phyloP scores from a whole-genome alignment of 1,140 invertebrate genomes.

The Argopecten irradians region DNA sequence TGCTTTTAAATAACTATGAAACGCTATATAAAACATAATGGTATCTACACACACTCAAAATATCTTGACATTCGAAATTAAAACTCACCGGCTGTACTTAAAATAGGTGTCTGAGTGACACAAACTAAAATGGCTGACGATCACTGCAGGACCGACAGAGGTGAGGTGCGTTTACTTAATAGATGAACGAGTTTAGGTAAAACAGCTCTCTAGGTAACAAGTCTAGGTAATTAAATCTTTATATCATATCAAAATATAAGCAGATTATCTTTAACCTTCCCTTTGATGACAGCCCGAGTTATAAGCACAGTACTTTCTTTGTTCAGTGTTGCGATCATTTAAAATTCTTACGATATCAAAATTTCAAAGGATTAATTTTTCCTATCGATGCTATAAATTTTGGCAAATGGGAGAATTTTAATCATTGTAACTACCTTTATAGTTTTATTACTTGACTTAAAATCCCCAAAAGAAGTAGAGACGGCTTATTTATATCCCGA shows the following conservation, averaged over 20 bases:
- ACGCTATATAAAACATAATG: too few relatives aligned
- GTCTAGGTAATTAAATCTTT: slow-evolving; percentile 4
- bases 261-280: background rate
- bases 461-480: background rate
- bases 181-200: background rate
- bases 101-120: background rate
- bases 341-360: background rate
- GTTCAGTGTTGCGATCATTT: slow-evolving; percentile 21
- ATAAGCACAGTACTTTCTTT: background rate
- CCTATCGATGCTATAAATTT: background rate
- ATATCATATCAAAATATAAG: slow-evolving; percentile 4
- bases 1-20: too few relatives aligned
- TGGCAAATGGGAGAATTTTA: background rate
- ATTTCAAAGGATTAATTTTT: slow-evolving; percentile 10
- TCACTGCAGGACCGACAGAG: background rate
- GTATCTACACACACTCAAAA: too few relatives aligned
- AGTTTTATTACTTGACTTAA: slow-evolving; percentile 7
- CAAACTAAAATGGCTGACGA: background rate
- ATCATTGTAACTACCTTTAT: background rate
- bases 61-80: too few relatives aligned
- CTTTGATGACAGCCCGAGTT: background rate
- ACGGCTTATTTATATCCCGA: background rate
- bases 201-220: too few relatives aligned
- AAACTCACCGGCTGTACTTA: background rate
- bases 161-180: background rate